Evolutionary conservation across 2,888 invertebrate genomes (phyloP), one percentile per base, ranked within the genome.

Genomic region (Stenotaenia linearis): DNA sequence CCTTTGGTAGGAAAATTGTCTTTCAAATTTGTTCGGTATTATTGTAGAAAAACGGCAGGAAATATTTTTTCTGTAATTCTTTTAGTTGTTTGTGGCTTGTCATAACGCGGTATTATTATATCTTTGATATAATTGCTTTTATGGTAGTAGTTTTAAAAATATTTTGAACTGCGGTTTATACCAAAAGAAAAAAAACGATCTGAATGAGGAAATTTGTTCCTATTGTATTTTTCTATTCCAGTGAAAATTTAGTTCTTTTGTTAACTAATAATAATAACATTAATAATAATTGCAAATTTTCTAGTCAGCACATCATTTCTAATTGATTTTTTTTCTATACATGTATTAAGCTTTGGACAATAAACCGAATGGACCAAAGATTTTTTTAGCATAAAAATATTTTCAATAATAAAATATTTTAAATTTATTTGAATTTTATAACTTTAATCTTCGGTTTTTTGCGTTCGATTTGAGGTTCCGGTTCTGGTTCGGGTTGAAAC

Each of bases 61-160:
- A 32, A 32, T 32, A 32, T 6, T 32, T 9, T 40, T 40, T 40
- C 40, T 40, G 40, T 15, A 15, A 40, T 40, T 40, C 7, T 40
- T 2, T 40, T 50, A 18, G 50, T 50, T 18, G 50, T 21, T 1
- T 18, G 7, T 50, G 50, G 21, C 50, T 50, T 50, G 50, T 18
- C 50, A 50, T 50, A 1, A 18, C 32, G 32, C 32, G 4, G n/a
- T 18, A 15, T 50, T n/a, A n/a, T 69, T 28, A 69, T 28, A 28
- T 69, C 23, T 69, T 69, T 69, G 69, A 69, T 69, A 69, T 69
- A 69, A 69, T 69, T 69, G 69, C 69, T 69, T 69, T 69, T 69
- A 69, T n/a, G 28, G 69, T 28, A 69, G 28, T 69, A 69, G 28
- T 69, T 69, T 69, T 69, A 28, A 69, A n/a, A 56, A 69, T 28